These are phyloP conservation scores for Misgurnus mizolepis DNA, from an alignment of 2,113 vertebrate genomes.

Conservation along the genomic window DNA sequence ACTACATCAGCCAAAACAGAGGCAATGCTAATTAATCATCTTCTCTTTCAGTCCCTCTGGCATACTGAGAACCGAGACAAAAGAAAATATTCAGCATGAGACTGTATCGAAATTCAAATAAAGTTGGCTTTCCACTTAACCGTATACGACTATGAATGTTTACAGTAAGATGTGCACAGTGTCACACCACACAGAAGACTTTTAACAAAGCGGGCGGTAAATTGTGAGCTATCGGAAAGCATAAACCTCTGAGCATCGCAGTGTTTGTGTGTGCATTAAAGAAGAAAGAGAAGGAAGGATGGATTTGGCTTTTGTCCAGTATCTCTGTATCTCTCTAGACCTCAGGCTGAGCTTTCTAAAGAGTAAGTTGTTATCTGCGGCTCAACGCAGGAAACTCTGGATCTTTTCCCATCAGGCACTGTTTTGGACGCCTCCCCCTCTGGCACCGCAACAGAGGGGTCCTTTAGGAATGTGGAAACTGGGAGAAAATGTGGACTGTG, in stretches of 20 bases:
- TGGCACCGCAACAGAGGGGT: constrained; percentile 50
- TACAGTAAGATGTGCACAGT: neutral
- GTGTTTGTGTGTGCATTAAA: constrained; percentile 4
- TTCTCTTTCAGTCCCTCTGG: constrained; percentile 53
- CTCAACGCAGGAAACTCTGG: constrained; percentile 41
- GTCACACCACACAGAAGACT: neutral
- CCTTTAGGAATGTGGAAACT: constrained; percentile 46
- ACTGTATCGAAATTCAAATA: neutral
- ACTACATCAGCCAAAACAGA: constrained; percentile 44
- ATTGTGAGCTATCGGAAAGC: neutral
- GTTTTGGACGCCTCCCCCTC: constrained; percentile 34
- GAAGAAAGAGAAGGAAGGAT: neutral
- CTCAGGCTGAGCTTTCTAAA: constrained; percentile 20
- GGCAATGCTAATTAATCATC: constrained; percentile 71
- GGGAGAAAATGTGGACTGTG: constrained; percentile 51
- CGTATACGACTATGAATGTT: neutral
- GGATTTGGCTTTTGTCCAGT: constrained; percentile 29
- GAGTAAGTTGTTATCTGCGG: constrained; percentile 38
- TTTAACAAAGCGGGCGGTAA: neutral
- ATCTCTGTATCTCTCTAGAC: constrained; percentile 34
- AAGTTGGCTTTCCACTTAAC: neutral
- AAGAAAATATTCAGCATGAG: neutral
- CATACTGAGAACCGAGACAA: constrained; percentile 27
- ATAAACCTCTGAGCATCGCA: neutral
- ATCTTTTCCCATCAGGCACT: constrained; percentile 47